A percentile compares a stretch with the other conserved stretches of the same genome.
phyloP scores from a whole-genome alignment of 2,797 vertebrate species.

The Oreochromis grahami region DNA sequence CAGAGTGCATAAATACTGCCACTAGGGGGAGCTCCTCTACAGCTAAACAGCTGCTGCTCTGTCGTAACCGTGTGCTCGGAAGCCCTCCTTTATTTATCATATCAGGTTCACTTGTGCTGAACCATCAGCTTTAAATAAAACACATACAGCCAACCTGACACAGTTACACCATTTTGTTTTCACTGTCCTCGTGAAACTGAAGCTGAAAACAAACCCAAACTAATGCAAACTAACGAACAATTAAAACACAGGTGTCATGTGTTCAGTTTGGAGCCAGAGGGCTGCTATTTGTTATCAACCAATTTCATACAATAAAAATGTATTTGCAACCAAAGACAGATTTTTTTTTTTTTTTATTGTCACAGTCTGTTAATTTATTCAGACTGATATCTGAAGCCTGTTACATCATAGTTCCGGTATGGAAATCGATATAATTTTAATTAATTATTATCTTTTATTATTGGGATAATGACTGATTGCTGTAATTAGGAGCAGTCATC shows the following conservation, averaged over 20 bases:
- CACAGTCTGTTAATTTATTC: background rate
- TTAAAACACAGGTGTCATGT: background rate
- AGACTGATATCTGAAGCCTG: background rate
- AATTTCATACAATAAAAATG: background rate
- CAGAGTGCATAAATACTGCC: background rate
- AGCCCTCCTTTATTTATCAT: constrained; percentile 33
- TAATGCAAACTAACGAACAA: background rate
- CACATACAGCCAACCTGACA: background rate
- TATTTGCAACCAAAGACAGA: background rate
- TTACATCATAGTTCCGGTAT: background rate
- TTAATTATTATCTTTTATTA: background rate
- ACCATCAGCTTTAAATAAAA: constrained; percentile 41
- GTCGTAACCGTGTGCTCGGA: constrained; percentile 6
- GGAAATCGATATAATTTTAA: background rate
- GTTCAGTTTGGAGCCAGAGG: background rate
- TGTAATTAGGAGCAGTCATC: background rate
- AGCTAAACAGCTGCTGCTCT: constrained; percentile 12
- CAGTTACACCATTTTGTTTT: background rate
- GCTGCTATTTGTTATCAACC: background rate
- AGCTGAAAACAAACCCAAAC: background rate
- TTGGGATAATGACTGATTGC: background rate
- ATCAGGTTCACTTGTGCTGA: constrained; percentile 34
- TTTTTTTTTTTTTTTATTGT: background rate
- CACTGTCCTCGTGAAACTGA: background rate
- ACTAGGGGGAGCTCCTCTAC: background rate